A percentile compares a stretch with the other conserved stretches of the same genome.
phyloP scores from a whole-genome alignment of 1,140 invertebrate genomes.

The Ditylenchus dipsaci region DNA sequence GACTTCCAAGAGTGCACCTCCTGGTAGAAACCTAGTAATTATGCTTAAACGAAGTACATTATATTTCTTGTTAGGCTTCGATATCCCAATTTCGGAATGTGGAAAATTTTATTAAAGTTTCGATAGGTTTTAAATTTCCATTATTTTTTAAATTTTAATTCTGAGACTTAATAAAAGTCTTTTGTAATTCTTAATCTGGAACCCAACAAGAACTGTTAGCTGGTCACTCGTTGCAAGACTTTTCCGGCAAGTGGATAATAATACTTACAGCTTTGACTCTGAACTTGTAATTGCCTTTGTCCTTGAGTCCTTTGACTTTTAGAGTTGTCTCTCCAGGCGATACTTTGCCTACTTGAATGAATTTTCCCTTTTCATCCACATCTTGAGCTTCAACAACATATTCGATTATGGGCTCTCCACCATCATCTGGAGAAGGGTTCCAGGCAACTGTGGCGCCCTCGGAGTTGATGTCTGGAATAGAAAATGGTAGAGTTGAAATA shows the following conservation, averaged over 20 bases:
- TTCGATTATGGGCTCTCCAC: conserved; percentile 68
- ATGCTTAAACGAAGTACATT: no score
- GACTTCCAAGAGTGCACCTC: no score
- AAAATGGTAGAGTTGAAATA: conserved; percentile 66
- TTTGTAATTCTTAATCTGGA: no score
- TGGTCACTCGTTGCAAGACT: no score
- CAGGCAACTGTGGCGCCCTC: conserved; percentile 91
- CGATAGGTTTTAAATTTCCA: no score
- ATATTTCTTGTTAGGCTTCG: no score
- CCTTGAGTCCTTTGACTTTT: conserved; percentile 53
- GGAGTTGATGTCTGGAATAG: conserved; percentile 87
- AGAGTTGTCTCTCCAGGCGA: conserved; percentile 40
- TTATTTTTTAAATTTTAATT: no score
- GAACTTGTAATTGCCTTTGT: conserved; percentile 58
- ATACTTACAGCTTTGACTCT: conserved; percentile 25
- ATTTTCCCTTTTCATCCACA: conserved; percentile 57
- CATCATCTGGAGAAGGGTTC: conserved; percentile 96
- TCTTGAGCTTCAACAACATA: conserved; percentile 57
- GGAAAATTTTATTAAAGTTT: no score
- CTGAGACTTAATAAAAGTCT: no score
- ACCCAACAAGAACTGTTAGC: no score
- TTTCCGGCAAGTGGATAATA: conserved; percentile 87
- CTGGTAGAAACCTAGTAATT: no score
- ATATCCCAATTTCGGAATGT: no score
- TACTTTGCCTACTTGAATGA: conserved; percentile 51